A percentile compares a stretch with the other conserved stretches of the same genome.
phyloP scores from a whole-genome alignment of 2,113 vertebrate genomes.

The Lipophrys pholis region DNA sequence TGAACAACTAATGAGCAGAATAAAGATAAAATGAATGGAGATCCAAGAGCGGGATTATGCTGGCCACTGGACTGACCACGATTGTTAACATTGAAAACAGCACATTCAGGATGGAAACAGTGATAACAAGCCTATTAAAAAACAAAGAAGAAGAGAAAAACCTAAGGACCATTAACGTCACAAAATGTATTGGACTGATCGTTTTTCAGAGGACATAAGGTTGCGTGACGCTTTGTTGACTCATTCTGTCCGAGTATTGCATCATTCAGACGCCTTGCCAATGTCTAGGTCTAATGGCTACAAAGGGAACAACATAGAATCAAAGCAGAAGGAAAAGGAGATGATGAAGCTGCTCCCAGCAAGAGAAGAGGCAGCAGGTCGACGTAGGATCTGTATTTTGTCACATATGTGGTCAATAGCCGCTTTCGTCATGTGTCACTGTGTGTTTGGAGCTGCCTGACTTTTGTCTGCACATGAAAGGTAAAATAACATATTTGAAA shows the following conservation, averaged over 20 bases:
- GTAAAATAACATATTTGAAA: too few species aligned
- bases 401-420: too few species aligned
- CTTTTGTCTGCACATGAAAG: too few species aligned
- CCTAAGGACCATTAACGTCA: not conserved
- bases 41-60: not conserved
- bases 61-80: not conserved
- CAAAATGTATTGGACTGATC: not conserved
- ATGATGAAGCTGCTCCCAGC: not conserved
- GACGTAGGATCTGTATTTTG: too few species aligned
- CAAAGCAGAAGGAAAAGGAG: not conserved
- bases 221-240: not conserved
- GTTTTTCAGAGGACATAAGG: not conserved
- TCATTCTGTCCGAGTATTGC: not conserved
- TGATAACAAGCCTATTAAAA: too few species aligned
- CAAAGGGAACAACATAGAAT: not conserved
- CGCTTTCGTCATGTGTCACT: too few species aligned
- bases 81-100: too few species aligned
- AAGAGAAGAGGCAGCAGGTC: too few species aligned
- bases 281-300: not conserved
- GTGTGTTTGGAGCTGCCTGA: too few species aligned
- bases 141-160: too few species aligned
- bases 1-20: not conserved
- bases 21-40: constrained; percentile 13
- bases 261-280: not conserved
- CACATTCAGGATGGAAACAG: too few species aligned